phyloP scores from a whole-genome alignment of 2,797 vertebrate genomes.

The Myotis findleyi region DNA sequence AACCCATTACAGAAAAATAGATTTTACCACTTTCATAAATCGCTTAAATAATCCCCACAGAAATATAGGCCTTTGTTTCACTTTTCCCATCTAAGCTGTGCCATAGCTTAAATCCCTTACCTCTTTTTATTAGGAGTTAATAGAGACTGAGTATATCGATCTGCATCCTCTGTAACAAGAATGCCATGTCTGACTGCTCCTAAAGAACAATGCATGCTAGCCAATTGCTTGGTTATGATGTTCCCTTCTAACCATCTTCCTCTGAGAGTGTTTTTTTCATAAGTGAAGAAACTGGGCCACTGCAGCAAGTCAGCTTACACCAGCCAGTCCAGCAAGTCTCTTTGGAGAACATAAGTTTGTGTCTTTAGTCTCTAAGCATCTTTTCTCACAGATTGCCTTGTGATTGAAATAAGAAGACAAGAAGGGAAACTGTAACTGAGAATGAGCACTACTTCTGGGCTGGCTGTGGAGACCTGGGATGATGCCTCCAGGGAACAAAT shows the following conservation, averaged over 20 bases:
- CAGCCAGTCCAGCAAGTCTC: background rate
- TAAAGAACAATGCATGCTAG: background rate
- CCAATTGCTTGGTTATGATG: background rate
- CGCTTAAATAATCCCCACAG: background rate
- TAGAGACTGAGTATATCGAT: background rate
- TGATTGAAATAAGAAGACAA: background rate
- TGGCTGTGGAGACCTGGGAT: background rate
- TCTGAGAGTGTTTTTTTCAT: background rate
- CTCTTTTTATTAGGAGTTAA: background rate
- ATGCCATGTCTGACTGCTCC: background rate
- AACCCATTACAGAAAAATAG: background rate
- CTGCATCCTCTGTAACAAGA: background rate
- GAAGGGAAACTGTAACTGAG: background rate
- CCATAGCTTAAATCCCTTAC: background rate
- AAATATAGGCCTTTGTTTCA: background rate
- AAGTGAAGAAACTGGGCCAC: background rate
- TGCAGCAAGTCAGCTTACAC: background rate
- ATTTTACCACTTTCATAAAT: background rate
- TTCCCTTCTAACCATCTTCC: background rate
- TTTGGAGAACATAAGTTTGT: background rate
- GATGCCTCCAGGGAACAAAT: constrained; percentile 13
- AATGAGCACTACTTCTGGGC: background rate
- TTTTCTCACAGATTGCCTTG: constrained; percentile 21
- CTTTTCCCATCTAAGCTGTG: background rate
- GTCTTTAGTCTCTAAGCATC: background rate